phyloP scores from a whole-genome alignment of 2,113 vertebrate genomes.

The Elanoides forficatus region DNA sequence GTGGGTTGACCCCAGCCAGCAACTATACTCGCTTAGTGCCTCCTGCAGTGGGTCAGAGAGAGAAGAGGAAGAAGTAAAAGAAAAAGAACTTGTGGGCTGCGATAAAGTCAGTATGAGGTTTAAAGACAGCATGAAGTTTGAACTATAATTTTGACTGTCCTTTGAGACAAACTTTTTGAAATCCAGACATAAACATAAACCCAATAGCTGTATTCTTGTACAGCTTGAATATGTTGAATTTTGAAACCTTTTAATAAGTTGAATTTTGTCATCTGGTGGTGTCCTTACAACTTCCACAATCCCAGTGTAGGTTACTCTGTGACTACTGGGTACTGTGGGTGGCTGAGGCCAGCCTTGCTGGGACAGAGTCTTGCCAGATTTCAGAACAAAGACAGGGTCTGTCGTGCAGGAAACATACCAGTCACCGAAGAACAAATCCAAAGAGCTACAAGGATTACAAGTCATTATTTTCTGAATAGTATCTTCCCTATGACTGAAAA shows the following conservation, averaged over 20 bases:
- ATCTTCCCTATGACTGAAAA: not conserved
- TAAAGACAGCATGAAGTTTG: not conserved
- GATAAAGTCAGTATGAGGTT: not conserved
- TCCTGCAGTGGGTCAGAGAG: not conserved
- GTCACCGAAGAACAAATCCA: not conserved
- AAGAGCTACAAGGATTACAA: not conserved
- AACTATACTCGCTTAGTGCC: not conserved
- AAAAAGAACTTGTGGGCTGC: not conserved
- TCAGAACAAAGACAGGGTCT: not conserved
- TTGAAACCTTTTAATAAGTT: not conserved
- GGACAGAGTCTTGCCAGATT: not conserved
- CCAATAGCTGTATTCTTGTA: not conserved
- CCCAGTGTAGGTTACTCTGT: not conserved
- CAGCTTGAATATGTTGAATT: not conserved
- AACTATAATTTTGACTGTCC: not conserved
- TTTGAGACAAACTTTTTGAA: not conserved
- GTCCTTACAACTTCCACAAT: not conserved
- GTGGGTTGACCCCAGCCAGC: not conserved
- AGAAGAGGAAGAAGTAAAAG: not conserved
- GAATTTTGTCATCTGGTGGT: not conserved
- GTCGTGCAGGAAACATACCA: not conserved
- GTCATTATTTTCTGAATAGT: not conserved
- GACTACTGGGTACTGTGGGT: not conserved
- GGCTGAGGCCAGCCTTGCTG: not conserved
- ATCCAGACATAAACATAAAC: not conserved